Percentiles rank a stretch among this genome's conserved stretches.
Evolutionary conservation across 2,113 vertebrate species (phyloP).

Genomic region (Chaetops frenatus): DNA sequence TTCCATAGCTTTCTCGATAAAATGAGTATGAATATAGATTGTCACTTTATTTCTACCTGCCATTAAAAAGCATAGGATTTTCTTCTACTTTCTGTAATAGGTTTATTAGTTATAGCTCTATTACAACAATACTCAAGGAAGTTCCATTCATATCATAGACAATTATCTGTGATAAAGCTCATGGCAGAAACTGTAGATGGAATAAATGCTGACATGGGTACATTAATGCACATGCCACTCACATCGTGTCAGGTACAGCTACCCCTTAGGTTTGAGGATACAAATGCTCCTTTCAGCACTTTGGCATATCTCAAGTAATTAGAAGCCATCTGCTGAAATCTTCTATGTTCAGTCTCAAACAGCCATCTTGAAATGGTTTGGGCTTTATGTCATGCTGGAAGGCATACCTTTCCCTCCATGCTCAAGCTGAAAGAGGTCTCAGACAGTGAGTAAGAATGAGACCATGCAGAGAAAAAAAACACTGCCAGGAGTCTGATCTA

Average conservation of each 20-base stretch:
- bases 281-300: slow-evolving; percentile 58
- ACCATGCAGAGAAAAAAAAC: slow-evolving; percentile 4
- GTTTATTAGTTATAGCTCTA: slow-evolving; percentile 48
- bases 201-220: slow-evolving; percentile 55
- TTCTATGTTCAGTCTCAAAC: slow-evolving; percentile 7
- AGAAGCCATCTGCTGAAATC: slow-evolving; percentile 62
- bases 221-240: slow-evolving; percentile 54
- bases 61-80: background rate
- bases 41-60: slow-evolving; percentile 5
- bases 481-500: slow-evolving; percentile 6
- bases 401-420: slow-evolving; percentile 23
- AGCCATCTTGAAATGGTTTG: slow-evolving; percentile 49
- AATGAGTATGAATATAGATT: slow-evolving; percentile 1
- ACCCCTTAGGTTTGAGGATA: slow-evolving; percentile 51
- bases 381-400: slow-evolving; percentile 31
- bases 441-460: slow-evolving; percentile 31
- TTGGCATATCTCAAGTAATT: slow-evolving; percentile 62
- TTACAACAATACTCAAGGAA: slow-evolving; percentile 34
- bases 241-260: slow-evolving; percentile 48
- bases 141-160: slow-evolving; percentile 39
- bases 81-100: slow-evolving; percentile 9
- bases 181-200: slow-evolving; percentile 41
- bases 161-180: slow-evolving; percentile 56
- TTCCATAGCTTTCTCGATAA: slow-evolving; percentile 2
- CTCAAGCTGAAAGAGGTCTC: slow-evolving; percentile 4